Conservation (phyloP, 2,113 vertebrate species). For the Paedocypris sp. region DNA sequence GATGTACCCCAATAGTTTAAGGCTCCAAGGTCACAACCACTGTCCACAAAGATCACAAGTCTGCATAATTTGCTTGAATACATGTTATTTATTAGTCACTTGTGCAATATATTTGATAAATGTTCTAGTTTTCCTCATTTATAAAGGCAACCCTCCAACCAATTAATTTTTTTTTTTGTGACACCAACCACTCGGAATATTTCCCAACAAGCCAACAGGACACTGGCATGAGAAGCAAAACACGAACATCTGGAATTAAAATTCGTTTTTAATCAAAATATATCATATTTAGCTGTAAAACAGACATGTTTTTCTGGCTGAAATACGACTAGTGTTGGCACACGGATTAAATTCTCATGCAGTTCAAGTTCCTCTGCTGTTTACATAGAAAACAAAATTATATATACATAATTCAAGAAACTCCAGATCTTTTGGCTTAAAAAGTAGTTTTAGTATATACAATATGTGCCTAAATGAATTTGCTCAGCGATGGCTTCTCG, state of each 20-base stretch:
- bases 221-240: background rate
- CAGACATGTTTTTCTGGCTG: slow-evolving; percentile 7
- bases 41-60: too few relatives aligned
- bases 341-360: slow-evolving; percentile 14
- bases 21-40: too few relatives aligned
- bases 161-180: background rate
- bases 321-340: slow-evolving; percentile 15
- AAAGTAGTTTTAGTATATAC: background rate
- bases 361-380: slow-evolving; percentile 18
- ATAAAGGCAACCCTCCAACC: background rate
- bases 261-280: slow-evolving; percentile 10
- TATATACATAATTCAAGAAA: slow-evolving; percentile 12
- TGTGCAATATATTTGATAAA: background rate
- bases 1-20: too few relatives aligned
- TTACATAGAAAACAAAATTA: slow-evolving; percentile 18
- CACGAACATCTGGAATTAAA: slow-evolving; percentile 10
- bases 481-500: background rate
- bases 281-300: slow-evolving; percentile 16
- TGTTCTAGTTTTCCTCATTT: background rate
- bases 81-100: background rate
- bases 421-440: background rate
- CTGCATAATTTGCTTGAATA: background rate
- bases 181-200: slow-evolving; percentile 2
- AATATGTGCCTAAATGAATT: background rate
- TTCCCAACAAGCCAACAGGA: background rate